Conservation (phyloP, 2,113 vertebrate genomes). For the Ornithorhynchus anatinus region DNA sequence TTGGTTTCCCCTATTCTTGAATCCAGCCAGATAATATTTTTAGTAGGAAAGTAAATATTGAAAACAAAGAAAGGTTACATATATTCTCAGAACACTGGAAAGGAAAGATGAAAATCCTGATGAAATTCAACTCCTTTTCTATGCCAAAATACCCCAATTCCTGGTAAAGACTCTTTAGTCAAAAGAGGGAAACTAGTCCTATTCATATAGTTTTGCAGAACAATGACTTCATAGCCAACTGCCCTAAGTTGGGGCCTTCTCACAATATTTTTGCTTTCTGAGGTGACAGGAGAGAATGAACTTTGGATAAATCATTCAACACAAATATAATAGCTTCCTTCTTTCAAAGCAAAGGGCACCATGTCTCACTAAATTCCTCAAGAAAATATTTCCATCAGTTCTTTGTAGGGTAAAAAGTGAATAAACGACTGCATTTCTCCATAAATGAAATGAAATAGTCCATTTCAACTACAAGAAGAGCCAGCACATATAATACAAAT, state of each 20-base stretch:
- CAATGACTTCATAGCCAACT: background rate
- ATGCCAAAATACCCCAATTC: slow-evolving; percentile 3
- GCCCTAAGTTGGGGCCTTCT: background rate
- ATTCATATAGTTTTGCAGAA: slow-evolving; percentile 2
- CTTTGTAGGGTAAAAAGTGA: no score
- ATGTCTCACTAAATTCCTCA: no score
- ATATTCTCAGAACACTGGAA: slow-evolving; percentile 14
- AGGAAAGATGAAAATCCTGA: slow-evolving; percentile 27
- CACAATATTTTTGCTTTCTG: background rate
- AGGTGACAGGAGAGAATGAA: background rate
- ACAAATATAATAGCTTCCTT: no score
- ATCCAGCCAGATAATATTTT: slow-evolving; percentile 41
- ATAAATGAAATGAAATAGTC: no score
- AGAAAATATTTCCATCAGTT: no score
- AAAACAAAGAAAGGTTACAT: slow-evolving; percentile 39
- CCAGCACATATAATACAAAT: no score
- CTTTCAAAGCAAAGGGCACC: no score
- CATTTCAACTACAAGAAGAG: no score
- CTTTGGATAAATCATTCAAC: background rate
- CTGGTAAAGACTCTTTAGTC: background rate
- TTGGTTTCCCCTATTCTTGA: slow-evolving; percentile 24
- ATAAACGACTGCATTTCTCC: no score
- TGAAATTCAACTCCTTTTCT: slow-evolving; percentile 33
- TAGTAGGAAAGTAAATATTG: slow-evolving; percentile 39
- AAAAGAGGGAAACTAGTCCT: background rate